Evolutionary conservation across 2,797 vertebrate species (phyloP), one percentile per base, ranked within the genome.

Genomic region (Sandelia bainsii): DNA sequence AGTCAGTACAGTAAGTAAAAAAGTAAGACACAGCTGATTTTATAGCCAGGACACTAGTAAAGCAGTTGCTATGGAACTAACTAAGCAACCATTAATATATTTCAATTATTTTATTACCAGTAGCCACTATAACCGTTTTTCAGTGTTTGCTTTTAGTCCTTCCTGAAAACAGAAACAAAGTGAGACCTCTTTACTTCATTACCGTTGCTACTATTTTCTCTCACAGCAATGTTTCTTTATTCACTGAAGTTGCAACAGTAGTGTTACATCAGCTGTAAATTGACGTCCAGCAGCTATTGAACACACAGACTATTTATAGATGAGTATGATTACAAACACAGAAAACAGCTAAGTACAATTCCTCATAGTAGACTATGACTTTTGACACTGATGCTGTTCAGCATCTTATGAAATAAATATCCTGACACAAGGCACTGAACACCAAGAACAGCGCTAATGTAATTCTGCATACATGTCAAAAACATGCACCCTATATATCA

Each of bases 161-260:
- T 44, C n/a, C 6, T 1, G 8, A 51, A 69, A 72, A 51, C 3
- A 1, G 22, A 4, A 8, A 13, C 49, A 37, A 20, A 81, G 72
- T 72, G 58, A 65, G 19, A 13, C 10, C 25, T 79, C 70, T 8
- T 12, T 2, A 29, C 0, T 49, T 49, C 1, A 5, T 5, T 17
- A 3, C 19, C 0, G 2, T 53, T 56, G 51, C 20, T 8, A 39
- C 1, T 14, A 4, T 12, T 6, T 32, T 8, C 16, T 44, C 3
- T 22, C 16, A 2, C 13, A 9, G 19, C 20, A 11, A 27, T 8
- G 29, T 32, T 32, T 32, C 29, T 32, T 32, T 32, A 32, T 32
- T 32, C 6, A 39, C 5, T n/a, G 39, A 52, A 40, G 68, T 86
- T 86, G 20, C 79, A 42, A 80, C 70, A 85, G 78, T 34, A 22